A percentile compares a stretch with the other conserved stretches of the same genome.
Conservation (phyloP, 2,888 invertebrate genomes). For the Sussaba pulchella region DNA sequence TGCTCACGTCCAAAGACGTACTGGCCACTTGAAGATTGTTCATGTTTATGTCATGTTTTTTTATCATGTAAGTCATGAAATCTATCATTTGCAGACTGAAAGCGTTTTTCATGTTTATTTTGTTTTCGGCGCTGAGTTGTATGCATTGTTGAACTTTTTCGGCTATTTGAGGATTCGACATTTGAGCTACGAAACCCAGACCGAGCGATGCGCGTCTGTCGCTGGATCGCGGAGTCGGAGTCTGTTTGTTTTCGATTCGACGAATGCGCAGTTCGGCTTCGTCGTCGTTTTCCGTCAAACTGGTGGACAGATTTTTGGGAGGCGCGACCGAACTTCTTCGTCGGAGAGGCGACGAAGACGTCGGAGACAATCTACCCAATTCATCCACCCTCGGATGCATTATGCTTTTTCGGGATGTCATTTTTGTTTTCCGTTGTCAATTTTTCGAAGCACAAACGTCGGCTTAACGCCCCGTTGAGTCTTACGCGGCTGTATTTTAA, state of each 20-base stretch:
- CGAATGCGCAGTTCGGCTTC: conserved; percentile 76
- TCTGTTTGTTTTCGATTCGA: conserved; percentile 63
- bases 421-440: not conserved
- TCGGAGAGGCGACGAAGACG: conserved; percentile 63
- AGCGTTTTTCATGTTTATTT: conserved; percentile 95
- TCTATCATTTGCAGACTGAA: conserved; percentile 95
- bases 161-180: conserved; percentile 73
- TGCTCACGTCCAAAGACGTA: conserved; percentile 94
- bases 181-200: conserved; percentile 69
- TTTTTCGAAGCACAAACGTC: too few species aligned
- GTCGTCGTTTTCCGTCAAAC: conserved; percentile 76
- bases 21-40: conserved; percentile 92
- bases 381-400: conserved; percentile 51
- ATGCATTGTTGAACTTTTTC: conserved; percentile 79
- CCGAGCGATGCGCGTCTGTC: conserved; percentile 74
- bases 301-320: not conserved
- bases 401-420: conserved; percentile 30
- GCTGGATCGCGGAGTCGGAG: not conserved
- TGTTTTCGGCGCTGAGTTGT: conserved; percentile 83
- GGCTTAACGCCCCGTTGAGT: not conserved
- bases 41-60: conserved; percentile 59
- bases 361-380: conserved; percentile 11
- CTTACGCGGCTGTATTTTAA: not conserved
- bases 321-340: conserved; percentile 61
- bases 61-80: conserved; percentile 91